Conservation (phyloP, 2,888 invertebrate genomes). For the Epinotia brunnichana region DNA sequence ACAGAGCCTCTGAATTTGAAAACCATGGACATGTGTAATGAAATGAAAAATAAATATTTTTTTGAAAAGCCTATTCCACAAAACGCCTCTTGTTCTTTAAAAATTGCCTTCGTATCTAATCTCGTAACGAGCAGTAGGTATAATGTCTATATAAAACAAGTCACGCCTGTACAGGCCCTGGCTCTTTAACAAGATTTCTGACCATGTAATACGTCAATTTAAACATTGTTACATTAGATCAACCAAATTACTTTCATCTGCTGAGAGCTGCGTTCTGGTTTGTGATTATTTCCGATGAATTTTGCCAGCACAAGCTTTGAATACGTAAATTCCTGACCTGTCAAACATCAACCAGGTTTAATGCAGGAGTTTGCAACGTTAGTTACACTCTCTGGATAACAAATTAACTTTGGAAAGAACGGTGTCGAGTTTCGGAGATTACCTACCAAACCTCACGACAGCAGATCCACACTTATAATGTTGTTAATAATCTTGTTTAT, state of each 20-base stretch:
- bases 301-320: neutral
- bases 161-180: neutral
- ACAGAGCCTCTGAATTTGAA: too few relatives aligned
- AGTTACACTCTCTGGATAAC: neutral
- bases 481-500: too few relatives aligned
- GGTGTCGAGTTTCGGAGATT: too few relatives aligned
- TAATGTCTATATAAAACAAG: too few relatives aligned
- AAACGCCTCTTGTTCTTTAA: too few relatives aligned
- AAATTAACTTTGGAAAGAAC: neutral
- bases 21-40: too few relatives aligned
- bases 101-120: too few relatives aligned
- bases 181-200: neutral
- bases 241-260: neutral
- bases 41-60: too few relatives aligned
- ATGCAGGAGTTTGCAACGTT: neutral
- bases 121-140: too few relatives aligned
- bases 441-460: too few relatives aligned
- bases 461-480: too few relatives aligned
- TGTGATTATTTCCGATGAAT: neutral
- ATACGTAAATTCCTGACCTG: constrained; percentile 6
- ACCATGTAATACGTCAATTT: neutral
- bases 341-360: constrained; percentile 5
- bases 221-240: neutral
- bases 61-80: too few relatives aligned
- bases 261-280: neutral